Base-by-base conservation (phyloP, 92 coral and sea anemone species). In the Epizoanthus scotinus region DNA sequence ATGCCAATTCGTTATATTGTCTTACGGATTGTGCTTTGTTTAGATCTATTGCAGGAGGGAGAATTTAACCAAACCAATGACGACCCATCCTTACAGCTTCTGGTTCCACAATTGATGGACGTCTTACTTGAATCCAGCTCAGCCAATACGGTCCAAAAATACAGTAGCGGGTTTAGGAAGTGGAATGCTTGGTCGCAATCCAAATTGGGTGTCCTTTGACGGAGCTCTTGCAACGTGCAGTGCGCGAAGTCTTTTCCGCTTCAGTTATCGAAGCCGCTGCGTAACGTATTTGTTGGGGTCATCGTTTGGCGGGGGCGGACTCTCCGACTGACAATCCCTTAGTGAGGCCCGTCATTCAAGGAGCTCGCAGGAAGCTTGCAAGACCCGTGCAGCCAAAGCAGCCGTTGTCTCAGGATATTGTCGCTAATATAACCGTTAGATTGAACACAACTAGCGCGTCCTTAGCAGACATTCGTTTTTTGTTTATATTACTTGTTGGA, bases 151-250 rank as follows among this genome's bases (percentile, higher is more conserved):
- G 69, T 47, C 28, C 44, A 71, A 50, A 60, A 70, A 72, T 82
- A 70, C 80, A 82, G 71, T 31, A 25, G 44, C 71, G 80, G 71
- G n/a, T 70, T 71, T 72, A 68, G 61, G 53, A 82, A 53, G 47
- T 71, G 72, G 86, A 82, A 61, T 60, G 68, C 71, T 40, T 82
- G 86, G 72, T 67, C 53, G 21, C 86, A 21, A 24, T 71, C 71
- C 26, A 81, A 55, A 56, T 34, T 67, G 54, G 56, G 64, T 81
- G 84, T 80, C 19, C 56, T 67, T 25, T 63, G 73, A 78, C 71
- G 8, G 70, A 64, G 59, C 83, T 78, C 5, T 72, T 63, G 17
- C 53, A 81, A 4, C 59, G 17, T 8, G 56, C 84, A 18, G 77
- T 49, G 18, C 56, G 17, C 52, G 71, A 27, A 68, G 81, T 9